Conservation (phyloP, 2,797 vertebrate species). For the Esox lucius region DNA sequence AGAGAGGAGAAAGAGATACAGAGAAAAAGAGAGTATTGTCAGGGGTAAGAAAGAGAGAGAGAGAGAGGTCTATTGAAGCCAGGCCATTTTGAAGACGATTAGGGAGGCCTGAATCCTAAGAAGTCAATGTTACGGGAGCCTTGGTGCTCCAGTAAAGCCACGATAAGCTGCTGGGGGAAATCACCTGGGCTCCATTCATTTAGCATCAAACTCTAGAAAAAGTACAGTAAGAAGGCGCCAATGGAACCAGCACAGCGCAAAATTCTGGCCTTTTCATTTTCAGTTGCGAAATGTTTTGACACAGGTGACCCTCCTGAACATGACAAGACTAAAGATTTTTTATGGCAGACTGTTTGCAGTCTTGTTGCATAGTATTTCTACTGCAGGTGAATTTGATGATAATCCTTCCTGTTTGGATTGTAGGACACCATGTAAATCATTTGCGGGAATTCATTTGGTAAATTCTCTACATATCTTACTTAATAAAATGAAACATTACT, state of each 20-base stretch:
- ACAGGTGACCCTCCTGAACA: neutral
- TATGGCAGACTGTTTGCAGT: neutral
- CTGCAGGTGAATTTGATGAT: neutral
- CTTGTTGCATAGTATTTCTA: neutral
- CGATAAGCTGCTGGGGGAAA: neutral
- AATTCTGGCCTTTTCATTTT: neutral
- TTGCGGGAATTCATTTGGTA: neutral
- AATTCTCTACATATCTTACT: neutral
- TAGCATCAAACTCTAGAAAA: neutral
- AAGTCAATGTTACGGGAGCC: neutral
- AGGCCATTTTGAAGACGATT: conserved; percentile 11
- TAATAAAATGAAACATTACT: neutral
- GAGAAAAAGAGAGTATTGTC: neutral
- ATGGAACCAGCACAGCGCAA: neutral
- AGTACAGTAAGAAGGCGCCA: neutral
- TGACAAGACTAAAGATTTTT: neutral
- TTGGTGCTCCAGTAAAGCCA: neutral
- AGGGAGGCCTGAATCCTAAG: neutral
- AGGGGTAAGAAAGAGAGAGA: neutral
- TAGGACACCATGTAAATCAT: neutral
- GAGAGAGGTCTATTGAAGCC: conserved; percentile 7
- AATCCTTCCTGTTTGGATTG: neutral
- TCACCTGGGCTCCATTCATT: neutral
- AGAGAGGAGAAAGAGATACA: neutral
- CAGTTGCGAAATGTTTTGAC: neutral